Base-by-base conservation (phyloP, 2,888 invertebrate species). In the Ophion costatus region DNA sequence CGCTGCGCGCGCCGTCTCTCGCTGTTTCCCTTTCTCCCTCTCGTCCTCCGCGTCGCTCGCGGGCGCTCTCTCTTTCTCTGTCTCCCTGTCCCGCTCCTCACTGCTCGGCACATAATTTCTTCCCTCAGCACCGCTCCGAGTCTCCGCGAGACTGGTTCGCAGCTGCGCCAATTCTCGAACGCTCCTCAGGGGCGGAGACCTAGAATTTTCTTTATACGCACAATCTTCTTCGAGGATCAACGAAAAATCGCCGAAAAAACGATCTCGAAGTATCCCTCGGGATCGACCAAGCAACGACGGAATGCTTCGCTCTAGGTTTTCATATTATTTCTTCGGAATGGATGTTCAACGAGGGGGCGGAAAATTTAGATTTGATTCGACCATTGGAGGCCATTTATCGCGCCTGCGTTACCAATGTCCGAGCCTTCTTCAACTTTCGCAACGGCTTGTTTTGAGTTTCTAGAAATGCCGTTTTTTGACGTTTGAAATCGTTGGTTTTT, bases 151-250 rank as follows among this genome's bases (percentile, higher is more conserved):
- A 67, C 80, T 57, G 80, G 67, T 66, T 73, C 63, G 85, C 85
- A 80, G 70, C 85, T 85, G 85, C 85, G 85, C 82, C 80, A 76
- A 80, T 80, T 80, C 66, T 51, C 82, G 70, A 75, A 42, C 79
- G 51, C 57, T 80, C 85, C 56, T 82, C 79, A 82, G 78, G 82
- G 82, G 76, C 85, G 85, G 79, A 79, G 84, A 66, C 66, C 70
- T 76, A 75, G 70, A 73, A 66, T 76, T 73, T 71, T 33, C 24
- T 29, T 5, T 51, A 59, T 45, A 73, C 73, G 29, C 59, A 9
- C 51, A 29, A 20, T 42, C 63, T 57, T 29, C 51, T 17, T 38
- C 51, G 11, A 64, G 69, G 17, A 75, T 67, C n/a, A 20, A 69
- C 51, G 66, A 74, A 80, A 80, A 45, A 38, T 20, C 3, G 70